These are phyloP conservation scores for Galbula dea DNA, from an alignment of 2,113 vertebrate genomes.

Conservation along the genomic window DNA sequence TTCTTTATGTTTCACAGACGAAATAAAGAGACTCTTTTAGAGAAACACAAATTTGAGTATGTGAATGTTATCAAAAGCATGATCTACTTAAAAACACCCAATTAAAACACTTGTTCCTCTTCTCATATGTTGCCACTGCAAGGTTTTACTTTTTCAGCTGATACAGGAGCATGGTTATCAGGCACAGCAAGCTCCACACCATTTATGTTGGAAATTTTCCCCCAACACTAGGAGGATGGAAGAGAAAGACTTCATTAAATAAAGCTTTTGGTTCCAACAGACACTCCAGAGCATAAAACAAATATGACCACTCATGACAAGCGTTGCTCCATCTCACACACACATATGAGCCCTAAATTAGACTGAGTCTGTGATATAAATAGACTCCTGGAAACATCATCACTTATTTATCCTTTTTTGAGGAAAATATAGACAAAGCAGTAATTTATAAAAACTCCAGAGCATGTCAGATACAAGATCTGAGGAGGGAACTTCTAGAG, in stretches of 20 bases:
- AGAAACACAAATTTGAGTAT: neutral
- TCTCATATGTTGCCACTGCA: neutral
- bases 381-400: neutral
- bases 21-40: neutral
- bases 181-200: neutral
- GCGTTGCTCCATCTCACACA: neutral
- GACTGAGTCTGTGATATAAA: neutral
- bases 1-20: neutral
- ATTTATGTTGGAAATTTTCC: neutral
- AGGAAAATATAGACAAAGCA: neutral
- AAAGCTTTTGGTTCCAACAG: neutral
- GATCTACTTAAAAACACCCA: neutral
- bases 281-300: neutral
- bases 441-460: neutral
- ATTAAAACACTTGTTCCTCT: neutral
- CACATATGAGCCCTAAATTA: neutral
- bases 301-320: neutral
- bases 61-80: neutral
- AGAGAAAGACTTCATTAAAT: neutral
- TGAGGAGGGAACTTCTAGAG: neutral
- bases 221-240: neutral
- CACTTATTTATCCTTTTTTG: neutral
- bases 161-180: neutral
- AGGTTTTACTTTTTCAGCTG: neutral
- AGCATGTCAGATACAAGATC: neutral